phyloP scores from a whole-genome alignment of 2,797 vertebrate species.

The Oreonectes daqikongensis region DNA sequence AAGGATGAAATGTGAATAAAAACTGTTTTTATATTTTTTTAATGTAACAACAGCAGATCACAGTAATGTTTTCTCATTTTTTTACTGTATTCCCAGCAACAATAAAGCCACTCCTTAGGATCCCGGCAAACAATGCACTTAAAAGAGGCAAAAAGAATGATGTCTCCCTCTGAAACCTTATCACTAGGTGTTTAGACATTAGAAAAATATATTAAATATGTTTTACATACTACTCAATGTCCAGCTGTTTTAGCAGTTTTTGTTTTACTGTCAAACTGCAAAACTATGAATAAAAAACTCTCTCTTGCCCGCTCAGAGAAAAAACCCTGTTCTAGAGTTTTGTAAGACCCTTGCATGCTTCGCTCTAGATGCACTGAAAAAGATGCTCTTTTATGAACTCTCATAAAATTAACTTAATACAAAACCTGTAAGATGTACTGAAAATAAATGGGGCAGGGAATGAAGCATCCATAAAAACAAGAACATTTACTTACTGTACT shows the following conservation, averaged over 20 bases:
- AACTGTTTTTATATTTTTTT: not conserved
- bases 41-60: no score
- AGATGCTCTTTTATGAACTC: conserved; percentile 13
- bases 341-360: not conserved
- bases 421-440: conserved; percentile 29
- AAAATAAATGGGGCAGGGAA: conserved; percentile 47
- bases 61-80: no score
- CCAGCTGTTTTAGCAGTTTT: no score
- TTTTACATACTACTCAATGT: no score
- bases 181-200: not conserved
- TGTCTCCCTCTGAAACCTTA: not conserved
- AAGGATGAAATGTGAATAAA: not conserved
- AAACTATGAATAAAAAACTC: no score
- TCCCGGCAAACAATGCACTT: not conserved
- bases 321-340: not conserved
- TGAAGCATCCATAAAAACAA: conserved; percentile 33
- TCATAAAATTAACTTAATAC: conserved; percentile 38
- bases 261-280: no score
- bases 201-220: no score
- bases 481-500: conserved; percentile 87
- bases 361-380: conserved; percentile 8
- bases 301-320: no score
- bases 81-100: no score
- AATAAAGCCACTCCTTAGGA: no score
- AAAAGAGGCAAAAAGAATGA: not conserved